Base-by-base conservation (phyloP, 2,888 invertebrate species). In the Caenorhabditis angaria region DNA sequence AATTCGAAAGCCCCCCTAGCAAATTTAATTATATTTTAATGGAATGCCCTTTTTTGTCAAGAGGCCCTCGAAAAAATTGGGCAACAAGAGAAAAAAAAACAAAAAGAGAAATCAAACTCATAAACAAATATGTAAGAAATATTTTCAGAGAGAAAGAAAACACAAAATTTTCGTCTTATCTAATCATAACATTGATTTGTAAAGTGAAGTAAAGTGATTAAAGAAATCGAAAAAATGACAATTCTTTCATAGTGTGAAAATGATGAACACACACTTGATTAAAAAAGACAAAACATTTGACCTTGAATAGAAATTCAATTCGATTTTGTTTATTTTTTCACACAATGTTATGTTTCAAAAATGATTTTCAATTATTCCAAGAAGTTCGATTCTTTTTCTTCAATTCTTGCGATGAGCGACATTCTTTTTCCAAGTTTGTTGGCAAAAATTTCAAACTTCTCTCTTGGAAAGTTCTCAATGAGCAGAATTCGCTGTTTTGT, bases 401-500 rank as follows among this genome's bases (percentile, higher is more conserved):
- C 5, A 5, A 5, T 2, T 35, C 47, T 5, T 47, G 6, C n/a
- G 5, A 6, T 3, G 24, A 2, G 1, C 24, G 28, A 25, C 60
- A 50, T n/a, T 60, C 51, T 27, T 60, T 60, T 25, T 48, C 32
- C 50, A 60, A 27, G 28, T 60, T 50, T n/a, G 6, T 20, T 20
- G 51, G 60, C 50, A 60, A 8, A 28, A 60, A 60, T 60, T 51
- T 22, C 20, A 64, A 54, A 58, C 71, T 71, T 55, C 78, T 53
- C 25, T 72, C 56, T 10, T 71, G 61, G 62, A 79, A 79, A 1
- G 54, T 64, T 74, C 73, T 77, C 63, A 82, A 56, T 2, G 79
- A 67, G 47, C 82, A 82, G 61, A 78, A 82, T 48, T 82, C 82
- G 20, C 69, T 65, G 32, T 80, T 71, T 25, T 62, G 55, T 0